Conservation (phyloP, 2,113 vertebrate species). For the Castor canadensis region DNA sequence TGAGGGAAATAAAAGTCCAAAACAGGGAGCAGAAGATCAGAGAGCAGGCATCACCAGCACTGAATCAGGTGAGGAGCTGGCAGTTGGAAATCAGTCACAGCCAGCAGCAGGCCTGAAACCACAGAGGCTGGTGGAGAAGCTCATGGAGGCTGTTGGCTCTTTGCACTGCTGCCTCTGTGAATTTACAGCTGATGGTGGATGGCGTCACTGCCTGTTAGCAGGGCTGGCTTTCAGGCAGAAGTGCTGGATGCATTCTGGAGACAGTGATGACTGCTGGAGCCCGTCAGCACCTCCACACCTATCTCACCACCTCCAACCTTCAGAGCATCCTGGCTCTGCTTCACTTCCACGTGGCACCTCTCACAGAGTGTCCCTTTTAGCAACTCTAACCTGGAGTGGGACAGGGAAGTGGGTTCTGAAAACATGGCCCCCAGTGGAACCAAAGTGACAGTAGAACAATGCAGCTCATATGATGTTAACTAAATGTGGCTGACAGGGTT, state of each 20-base stretch:
- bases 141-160: neutral
- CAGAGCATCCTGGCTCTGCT: neutral
- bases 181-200: neutral
- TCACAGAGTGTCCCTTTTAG: neutral
- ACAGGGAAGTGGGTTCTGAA: neutral
- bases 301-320: accelerated
- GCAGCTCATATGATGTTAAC: neutral
- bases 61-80: neutral
- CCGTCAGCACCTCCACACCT: neutral
- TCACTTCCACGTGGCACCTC: neutral
- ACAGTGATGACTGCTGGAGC: neutral
- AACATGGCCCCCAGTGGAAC: neutral
- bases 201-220: neutral
- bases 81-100: neutral
- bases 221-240: neutral
- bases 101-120: neutral
- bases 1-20: neutral
- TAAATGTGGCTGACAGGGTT: neutral
- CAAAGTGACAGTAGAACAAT: neutral
- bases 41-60: neutral
- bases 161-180: neutral
- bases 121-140: neutral
- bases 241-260: accelerated
- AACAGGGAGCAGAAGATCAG: neutral
- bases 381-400: neutral